Conservation (phyloP, 2,113 vertebrate genomes). For the Cricetomys ansorgei region DNA sequence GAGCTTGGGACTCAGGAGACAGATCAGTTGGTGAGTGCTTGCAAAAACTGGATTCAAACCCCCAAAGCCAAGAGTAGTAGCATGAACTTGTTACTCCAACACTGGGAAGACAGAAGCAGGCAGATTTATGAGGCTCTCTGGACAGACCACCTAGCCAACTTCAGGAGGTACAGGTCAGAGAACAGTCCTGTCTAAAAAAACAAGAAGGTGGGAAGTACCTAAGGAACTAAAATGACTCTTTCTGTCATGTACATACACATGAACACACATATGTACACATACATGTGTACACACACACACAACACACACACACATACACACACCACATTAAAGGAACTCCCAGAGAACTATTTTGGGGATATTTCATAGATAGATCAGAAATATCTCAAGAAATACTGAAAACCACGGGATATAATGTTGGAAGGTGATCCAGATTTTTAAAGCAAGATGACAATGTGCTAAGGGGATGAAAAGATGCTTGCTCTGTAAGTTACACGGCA, state of each 20-base stretch:
- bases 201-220: background rate
- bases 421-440: background rate
- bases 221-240: background rate
- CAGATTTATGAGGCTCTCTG: background rate
- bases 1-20: background rate
- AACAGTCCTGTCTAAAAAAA: background rate
- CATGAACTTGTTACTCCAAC: background rate
- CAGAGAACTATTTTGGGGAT: background rate
- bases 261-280: no score
- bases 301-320: background rate
- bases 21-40: background rate
- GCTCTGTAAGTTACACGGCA: background rate
- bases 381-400: background rate
- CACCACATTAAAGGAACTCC: background rate
- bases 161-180: background rate
- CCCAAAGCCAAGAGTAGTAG: background rate
- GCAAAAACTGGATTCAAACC: background rate
- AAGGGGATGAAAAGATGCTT: slow-evolving; percentile 5
- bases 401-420: background rate
- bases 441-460: slow-evolving; percentile 19
- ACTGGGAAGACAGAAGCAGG: background rate
- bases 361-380: background rate
- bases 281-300: background rate
- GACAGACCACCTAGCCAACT: no score
- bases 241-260: background rate